Evolutionary conservation across 2,113 vertebrate genomes (phyloP).

Genomic region (Clarias magur): DNA sequence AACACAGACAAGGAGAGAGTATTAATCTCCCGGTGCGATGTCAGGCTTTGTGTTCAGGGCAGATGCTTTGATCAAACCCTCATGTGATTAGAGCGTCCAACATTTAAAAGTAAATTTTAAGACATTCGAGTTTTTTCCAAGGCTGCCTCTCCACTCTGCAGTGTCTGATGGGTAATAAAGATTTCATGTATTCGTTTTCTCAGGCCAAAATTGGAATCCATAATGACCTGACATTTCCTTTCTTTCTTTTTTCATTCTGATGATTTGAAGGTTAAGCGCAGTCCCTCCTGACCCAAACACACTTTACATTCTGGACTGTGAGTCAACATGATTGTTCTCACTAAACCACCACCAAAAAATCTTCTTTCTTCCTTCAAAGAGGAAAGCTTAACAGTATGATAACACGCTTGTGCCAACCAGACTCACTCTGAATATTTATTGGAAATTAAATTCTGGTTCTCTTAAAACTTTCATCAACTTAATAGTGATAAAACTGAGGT

Average conservation of each 20-base stretch:
- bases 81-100: slow-evolving; percentile 72
- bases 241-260: slow-evolving; percentile 66
- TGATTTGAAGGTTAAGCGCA: slow-evolving; percentile 76
- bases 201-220: slow-evolving; percentile 74
- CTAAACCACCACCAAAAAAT: neutral
- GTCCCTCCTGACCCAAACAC: slow-evolving; percentile 58
- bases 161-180: slow-evolving; percentile 80
- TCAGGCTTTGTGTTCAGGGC: slow-evolving; percentile 62
- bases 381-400: neutral
- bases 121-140: slow-evolving; percentile 66
- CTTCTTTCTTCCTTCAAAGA: neutral
- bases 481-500: too few relatives aligned
- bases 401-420: neutral
- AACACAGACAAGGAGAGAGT: slow-evolving; percentile 44
- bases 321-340: neutral
- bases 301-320: slow-evolving; percentile 59
- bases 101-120: slow-evolving; percentile 71
- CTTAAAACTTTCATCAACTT: too few relatives aligned
- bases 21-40: slow-evolving; percentile 64
- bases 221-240: slow-evolving; percentile 80
- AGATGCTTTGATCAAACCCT: slow-evolving; percentile 73
- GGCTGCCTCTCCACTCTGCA: slow-evolving; percentile 68
- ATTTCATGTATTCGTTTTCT: slow-evolving; percentile 81
- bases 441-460: too few relatives aligned
- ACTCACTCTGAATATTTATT: neutral